Evolutionary conservation across 2,113 vertebrate genomes (phyloP), one percentile per base, ranked within the genome.

Genomic region (Cavia aperea): DNA sequence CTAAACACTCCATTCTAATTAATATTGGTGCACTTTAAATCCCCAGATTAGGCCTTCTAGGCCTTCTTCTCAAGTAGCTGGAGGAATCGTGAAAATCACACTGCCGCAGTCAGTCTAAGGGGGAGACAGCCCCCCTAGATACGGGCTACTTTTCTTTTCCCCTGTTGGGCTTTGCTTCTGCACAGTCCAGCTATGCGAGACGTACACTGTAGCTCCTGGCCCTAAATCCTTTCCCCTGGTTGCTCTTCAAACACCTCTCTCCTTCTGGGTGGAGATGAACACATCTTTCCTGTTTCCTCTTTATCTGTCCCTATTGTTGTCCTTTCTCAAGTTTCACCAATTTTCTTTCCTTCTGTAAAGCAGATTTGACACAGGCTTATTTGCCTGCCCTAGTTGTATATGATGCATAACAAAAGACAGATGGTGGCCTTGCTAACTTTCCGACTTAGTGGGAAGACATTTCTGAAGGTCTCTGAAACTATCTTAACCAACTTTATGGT

Each of bases 271-370:
- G 19, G 36, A 51, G 9, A 16, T 58, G 65, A 23, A 49, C 43
- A 46, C 36, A 14, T 51, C 46, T 79, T 46, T 75, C 29, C 73
- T 91, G 46, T 62, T 86, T 46, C 33, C 5, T 81, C 62, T 75
- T 75, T 14, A 21, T 54, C 68, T 39, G 13, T 21, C 68, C 39
- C 39, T 87, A 54, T 73, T 43, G 18, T 43, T 88, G 33, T 12
- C 18, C 23, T 77, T 88, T 89, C 51, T 88, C 73, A 56, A 31
- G 46, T 12, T 18, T 84, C 95, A 95, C 93, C 93, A 49, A 9
- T 75, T 92, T 81, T 77, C 33, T 56, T 90, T 86, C 60, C 75
- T 58, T 91, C 54, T 43, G 19, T 75, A 78, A 88, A 77, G 81
- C 90, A 84, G 63, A 82, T 88, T 91, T 92, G 85, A 51, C 31